Evolutionary conservation across 2,888 invertebrate species (phyloP).

Genomic region (Lordiphosa andalusiaca): DNA sequence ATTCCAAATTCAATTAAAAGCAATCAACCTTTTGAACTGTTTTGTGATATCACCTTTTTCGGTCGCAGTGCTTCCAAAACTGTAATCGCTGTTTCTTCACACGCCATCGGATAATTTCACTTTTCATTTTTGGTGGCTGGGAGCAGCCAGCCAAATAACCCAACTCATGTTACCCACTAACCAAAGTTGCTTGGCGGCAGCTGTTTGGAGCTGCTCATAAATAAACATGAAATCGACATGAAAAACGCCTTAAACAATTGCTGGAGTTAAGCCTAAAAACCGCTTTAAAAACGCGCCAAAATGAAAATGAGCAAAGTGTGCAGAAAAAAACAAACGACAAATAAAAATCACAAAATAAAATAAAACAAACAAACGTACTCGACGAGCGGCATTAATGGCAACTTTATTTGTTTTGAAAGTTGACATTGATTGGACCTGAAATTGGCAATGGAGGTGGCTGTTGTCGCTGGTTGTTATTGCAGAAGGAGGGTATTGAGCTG

Average conservation of each 20-base stretch:
- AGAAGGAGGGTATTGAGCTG: too few relatives aligned
- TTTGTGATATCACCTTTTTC: conserved; percentile 24
- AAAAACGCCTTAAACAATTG: conserved; percentile 52
- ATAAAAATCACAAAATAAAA: conserved; percentile 21
- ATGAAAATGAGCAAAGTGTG: conserved; percentile 28
- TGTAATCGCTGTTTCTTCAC: conserved; percentile 45
- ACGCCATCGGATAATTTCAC: conserved; percentile 69
- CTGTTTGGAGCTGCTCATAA: conserved; percentile 48
- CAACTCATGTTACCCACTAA: conserved; percentile 50
- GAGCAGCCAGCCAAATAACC: conserved; percentile 10
- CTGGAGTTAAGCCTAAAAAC: conserved; percentile 54
- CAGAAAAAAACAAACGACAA: conserved; percentile 17
- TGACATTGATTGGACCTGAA: conserved; percentile 76
- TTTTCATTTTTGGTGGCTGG: conserved; percentile 43
- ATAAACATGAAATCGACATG: conserved; percentile 73
- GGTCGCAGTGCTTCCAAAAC: conserved; percentile 32
- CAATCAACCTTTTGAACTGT: conserved; percentile 51
- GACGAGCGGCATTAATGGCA: conserved; percentile 54
- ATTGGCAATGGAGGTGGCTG: conserved; percentile 44
- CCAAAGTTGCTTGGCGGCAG: conserved; percentile 1
- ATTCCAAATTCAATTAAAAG: conserved; percentile 61
- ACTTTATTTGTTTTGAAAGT: conserved; percentile 71
- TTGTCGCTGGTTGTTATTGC: conserved; percentile 13
- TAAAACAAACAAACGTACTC: conserved; percentile 37
- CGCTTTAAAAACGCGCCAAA: conserved; percentile 56